These are phyloP conservation scores for Plemyria rubiginata DNA, from an alignment of 2,888 invertebrate genomes.

Conservation along the genomic window DNA sequence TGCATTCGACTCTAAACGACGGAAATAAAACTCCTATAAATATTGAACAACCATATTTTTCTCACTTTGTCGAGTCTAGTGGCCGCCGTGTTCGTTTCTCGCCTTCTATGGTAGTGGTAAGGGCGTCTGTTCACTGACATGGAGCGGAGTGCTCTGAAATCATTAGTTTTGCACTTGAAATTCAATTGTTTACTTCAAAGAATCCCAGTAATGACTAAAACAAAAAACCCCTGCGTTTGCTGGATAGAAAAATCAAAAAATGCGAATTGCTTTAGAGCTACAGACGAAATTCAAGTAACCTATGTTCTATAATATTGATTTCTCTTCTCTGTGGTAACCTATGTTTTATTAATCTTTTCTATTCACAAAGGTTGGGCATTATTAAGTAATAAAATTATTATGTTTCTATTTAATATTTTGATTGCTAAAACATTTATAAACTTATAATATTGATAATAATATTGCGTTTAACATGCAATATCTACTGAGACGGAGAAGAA, in stretches of 20 bases:
- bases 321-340: too few relatives aligned
- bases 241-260: not conserved
- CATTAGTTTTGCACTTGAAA: slow-evolving; percentile 21
- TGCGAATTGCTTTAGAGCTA: not conserved
- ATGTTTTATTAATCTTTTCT: too few relatives aligned
- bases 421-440: too few relatives aligned
- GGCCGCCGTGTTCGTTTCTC: slow-evolving; percentile 60
- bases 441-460: too few relatives aligned
- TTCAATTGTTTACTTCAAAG: slow-evolving; percentile 18
- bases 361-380: too few relatives aligned
- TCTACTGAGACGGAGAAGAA: too few relatives aligned
- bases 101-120: slow-evolving; percentile 52
- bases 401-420: too few relatives aligned
- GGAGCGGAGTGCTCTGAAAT: slow-evolving; percentile 3
- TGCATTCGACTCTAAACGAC: slow-evolving; percentile 77
- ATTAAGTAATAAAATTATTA: too few relatives aligned
- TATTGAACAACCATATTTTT: slow-evolving; percentile 83
- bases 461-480: too few relatives aligned
- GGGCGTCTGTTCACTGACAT: slow-evolving; percentile 24
- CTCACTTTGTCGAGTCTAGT: slow-evolving; percentile 78
- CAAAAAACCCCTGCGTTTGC: not conserved
- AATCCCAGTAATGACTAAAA: slow-evolving; percentile 11
- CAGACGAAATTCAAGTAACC: too few relatives aligned
- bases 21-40: slow-evolving; percentile 83
- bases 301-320: too few relatives aligned